Conservation (phyloP, 2,113 vertebrate species). For the Eptesicus fuscus region DNA sequence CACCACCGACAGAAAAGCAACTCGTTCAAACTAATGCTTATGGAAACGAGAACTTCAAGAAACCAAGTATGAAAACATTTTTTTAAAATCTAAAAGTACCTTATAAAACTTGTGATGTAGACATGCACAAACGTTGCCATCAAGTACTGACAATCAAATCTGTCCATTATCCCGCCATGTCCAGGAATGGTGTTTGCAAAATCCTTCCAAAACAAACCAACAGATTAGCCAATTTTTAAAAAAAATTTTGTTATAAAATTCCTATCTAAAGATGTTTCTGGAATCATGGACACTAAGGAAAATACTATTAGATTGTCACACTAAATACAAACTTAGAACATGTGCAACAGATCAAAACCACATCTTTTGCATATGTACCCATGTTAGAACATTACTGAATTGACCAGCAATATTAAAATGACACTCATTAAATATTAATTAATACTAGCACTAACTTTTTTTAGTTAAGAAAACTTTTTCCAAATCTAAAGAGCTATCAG, state of each 20-base stretch:
- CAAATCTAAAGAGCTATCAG: neutral
- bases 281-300: neutral
- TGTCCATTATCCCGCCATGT: constrained; percentile 98
- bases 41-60: neutral
- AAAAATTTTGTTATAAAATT: neutral
- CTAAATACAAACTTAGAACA: neutral
- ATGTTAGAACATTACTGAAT: neutral
- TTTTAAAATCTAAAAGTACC: constrained; percentile 79
- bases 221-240: neutral
- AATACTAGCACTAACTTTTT: neutral
- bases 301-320: neutral
- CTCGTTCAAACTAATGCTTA: neutral
- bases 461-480: neutral
- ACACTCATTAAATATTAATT: neutral
- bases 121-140: constrained; percentile 99
- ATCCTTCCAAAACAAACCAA: constrained; percentile 83
- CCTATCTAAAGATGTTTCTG: neutral
- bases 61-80: neutral
- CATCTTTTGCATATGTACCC: neutral
- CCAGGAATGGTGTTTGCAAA: constrained; percentile 98
- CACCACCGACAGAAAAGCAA: neutral
- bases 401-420: neutral
- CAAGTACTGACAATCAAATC: constrained; percentile 98
- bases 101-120: constrained; percentile 97
- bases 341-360: neutral